Percentiles rank a stretch among this genome's conserved stretches.
Conservation (phyloP, 2,888 invertebrate species). For the Monoplex corrugatus region DNA sequence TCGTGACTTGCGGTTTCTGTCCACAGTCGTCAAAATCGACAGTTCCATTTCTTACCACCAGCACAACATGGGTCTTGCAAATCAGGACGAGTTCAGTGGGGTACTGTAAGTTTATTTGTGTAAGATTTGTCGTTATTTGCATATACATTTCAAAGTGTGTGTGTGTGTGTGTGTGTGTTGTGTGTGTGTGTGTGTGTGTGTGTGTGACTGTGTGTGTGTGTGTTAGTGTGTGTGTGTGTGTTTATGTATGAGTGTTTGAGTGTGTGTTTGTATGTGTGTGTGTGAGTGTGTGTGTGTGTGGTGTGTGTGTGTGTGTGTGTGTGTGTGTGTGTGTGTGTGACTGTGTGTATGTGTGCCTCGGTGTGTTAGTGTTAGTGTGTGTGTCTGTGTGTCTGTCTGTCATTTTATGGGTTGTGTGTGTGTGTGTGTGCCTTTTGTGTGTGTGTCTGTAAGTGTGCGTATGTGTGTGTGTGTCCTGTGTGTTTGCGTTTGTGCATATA, state of each 20-base stretch:
- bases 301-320: background rate
- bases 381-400: background rate
- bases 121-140: too few species aligned
- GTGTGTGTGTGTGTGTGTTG: slow-evolving; percentile 21
- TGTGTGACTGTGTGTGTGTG: background rate
- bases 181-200: slow-evolving; percentile 24
- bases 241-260: background rate
- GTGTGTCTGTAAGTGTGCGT: background rate
- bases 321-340: slow-evolving; percentile 3
- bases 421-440: background rate
- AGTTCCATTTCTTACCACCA: too few species aligned
- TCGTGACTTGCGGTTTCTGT: too few species aligned
- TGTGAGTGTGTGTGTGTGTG: background rate
- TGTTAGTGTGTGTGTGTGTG: background rate
- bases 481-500: background rate
- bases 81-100: too few species aligned
- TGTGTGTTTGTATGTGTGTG: background rate
- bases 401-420: background rate
- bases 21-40: too few species aligned
- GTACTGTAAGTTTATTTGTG: too few species aligned
- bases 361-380: background rate
- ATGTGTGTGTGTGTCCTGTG: background rate
- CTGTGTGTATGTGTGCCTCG: background rate
- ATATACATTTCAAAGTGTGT: too few species aligned
- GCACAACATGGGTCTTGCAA: too few species aligned